These are phyloP conservation scores for Forbesichthys agassizii DNA, from an alignment of 2,113 vertebrate genomes.

Conservation along the genomic window DNA sequence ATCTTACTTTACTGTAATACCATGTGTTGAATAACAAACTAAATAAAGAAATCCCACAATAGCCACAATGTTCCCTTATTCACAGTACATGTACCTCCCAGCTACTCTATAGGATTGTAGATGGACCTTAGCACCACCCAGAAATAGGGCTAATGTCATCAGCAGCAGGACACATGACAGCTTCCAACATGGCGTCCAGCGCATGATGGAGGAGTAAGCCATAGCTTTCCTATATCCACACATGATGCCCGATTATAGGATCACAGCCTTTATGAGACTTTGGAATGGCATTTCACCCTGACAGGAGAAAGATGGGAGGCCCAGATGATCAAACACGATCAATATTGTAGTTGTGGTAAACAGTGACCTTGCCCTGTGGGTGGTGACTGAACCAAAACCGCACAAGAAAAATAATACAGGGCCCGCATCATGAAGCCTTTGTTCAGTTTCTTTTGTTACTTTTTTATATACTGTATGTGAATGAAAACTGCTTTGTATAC, in stretches of 20 bases:
- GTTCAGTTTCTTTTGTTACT: neutral
- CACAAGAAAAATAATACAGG: neutral
- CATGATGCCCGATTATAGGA: constrained; percentile 63
- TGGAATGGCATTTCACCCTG: constrained; percentile 45
- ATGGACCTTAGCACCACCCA: too few species aligned
- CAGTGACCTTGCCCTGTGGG: constrained; percentile 4
- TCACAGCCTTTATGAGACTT: constrained; percentile 48
- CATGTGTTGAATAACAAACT: too few species aligned
- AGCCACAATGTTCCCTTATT: constrained; percentile 41
- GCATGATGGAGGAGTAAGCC: constrained; percentile 45
- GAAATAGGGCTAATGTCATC: too few species aligned
- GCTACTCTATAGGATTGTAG: too few species aligned
- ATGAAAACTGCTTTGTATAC: neutral
- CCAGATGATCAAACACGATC: constrained; percentile 39
- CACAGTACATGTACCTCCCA: constrained; percentile 10
- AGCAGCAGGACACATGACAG: neutral
- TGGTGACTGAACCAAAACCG: neutral
- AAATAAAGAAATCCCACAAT: too few species aligned
- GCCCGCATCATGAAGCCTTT: neutral
- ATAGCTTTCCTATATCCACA: constrained; percentile 50
- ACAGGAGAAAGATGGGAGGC: constrained; percentile 43
- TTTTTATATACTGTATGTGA: neutral
- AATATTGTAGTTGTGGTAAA: constrained; percentile 1
- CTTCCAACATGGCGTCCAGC: constrained; percentile 23
- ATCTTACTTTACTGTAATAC: too few species aligned